Evolutionary conservation across 2,888 invertebrate species (phyloP).

Genomic region (Neuroscelio doddi): DNA sequence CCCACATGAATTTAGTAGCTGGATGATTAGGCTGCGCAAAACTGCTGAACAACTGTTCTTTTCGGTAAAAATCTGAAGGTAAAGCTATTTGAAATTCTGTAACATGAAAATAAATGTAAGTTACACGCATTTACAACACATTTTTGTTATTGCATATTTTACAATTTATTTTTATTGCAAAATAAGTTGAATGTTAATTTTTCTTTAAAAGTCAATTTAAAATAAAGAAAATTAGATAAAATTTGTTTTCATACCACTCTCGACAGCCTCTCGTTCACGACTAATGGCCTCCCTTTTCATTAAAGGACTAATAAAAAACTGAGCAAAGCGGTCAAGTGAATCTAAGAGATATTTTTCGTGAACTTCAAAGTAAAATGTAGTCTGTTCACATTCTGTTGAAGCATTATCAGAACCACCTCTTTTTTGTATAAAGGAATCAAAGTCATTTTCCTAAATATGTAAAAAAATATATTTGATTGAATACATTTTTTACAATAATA

Average conservation of each 20-base stretch:
- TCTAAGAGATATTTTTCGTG: conserved; percentile 84
- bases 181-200: too few species aligned
- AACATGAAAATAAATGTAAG: conserved; percentile 1
- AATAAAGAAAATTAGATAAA: too few species aligned
- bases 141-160: too few species aligned
- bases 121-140: too few species aligned
- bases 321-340: conserved; percentile 89
- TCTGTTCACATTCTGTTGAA: conserved; percentile 89
- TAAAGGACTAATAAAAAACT: conserved; percentile 89
- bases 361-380: conserved; percentile 92
- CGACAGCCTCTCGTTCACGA: conserved; percentile 89
- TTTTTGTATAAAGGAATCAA: conserved; percentile 74
- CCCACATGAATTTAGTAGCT: conserved; percentile 88
- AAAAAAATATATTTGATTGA: conserved; percentile 3
- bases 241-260: conserved; percentile 77
- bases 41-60: conserved; percentile 83
- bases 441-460: conserved; percentile 64
- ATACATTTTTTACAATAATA: too few species aligned
- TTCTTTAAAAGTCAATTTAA: too few species aligned
- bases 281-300: conserved; percentile 90
- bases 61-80: conserved; percentile 82
- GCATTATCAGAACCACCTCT: conserved; percentile 92
- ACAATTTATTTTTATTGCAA: too few species aligned
- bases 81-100: conserved; percentile 87
- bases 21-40: conserved; percentile 82